Base-by-base conservation (phyloP, 2,888 invertebrate species). In the Gortyna flavago region DNA sequence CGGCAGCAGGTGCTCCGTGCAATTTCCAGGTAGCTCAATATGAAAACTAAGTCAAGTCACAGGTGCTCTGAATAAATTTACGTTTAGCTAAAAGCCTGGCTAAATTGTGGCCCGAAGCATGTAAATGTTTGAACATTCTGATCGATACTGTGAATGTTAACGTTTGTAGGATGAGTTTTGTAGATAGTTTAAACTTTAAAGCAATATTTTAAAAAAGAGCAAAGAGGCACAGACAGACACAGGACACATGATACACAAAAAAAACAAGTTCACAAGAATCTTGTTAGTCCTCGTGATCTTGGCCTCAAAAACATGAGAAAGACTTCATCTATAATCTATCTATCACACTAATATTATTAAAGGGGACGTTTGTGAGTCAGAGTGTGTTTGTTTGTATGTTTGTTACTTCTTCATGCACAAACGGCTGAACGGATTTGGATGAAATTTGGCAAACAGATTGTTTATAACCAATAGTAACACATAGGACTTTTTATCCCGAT, bases 21-120 rank as follows among this genome's bases (percentile, higher is more conserved):
- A 75, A 80, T 79, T 80, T 84, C 64, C 71, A 82, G 77, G 62
- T 41, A 77, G 79, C 66, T 62, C 74, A 82, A 84, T 80, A 87
- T 88, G 83, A 87, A 87, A 85, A 87, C 66, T 79, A 67, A 83
- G 74, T 59, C 84, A 68, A 80, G 87, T 71, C 81, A 66, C 88
- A 88, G 89, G 86, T 89, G 87, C 66, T 77, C 75, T 54, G 77
- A 76, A 83, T 87, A 88, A 78, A 84, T 84, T 85, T 77, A 83
- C 79, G 66, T 69, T 72, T 77, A 67, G 81, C 81, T 88, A 84
- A 89, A 84, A 87, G 87, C 82, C 70, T 61, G 66, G 64, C 72
- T 75, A 81, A 83, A 81, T 81, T 88, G 67, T 67, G 67, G 65
- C 44, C 68, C 48, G 68, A 57, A 74, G 68, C 62, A 59, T 51